phyloP scores from a whole-genome alignment of 30 jellyfish, hydroid and myxozoan species.

The Turritopsis rubra region DNA sequence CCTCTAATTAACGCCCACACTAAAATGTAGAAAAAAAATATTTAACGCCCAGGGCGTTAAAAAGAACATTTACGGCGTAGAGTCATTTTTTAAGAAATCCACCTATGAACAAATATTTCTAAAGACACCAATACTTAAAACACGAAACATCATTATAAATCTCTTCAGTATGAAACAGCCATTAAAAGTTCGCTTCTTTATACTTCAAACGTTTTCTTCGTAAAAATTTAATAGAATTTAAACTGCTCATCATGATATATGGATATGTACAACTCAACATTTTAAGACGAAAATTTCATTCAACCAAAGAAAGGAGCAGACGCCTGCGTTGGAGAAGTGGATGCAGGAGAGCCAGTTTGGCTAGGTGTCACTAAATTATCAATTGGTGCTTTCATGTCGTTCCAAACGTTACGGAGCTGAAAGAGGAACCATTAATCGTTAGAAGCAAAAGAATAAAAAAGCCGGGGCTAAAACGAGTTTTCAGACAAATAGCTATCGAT shows the following conservation, averaged over 20 bases:
- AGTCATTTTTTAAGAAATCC: no score
- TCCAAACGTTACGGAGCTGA: conserved; percentile 26
- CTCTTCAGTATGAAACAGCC: no score
- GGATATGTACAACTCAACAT: not conserved
- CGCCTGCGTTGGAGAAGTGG: conserved; percentile 15
- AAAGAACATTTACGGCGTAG: no score
- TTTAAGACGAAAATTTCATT: not conserved
- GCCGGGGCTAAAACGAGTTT: no score
- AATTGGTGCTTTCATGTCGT: conserved; percentile 26
- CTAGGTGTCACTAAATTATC: conserved; percentile 8
- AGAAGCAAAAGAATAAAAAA: no score
- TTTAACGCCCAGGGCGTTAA: no score
- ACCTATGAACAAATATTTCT: not conserved
- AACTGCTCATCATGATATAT: not conserved
- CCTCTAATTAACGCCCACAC: no score
- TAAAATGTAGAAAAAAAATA: no score
- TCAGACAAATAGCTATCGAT: no score
- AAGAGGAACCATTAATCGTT: not conserved
- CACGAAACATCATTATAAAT: not conserved
- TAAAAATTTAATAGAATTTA: no score
- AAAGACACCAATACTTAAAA: not conserved
- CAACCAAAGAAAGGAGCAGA: not conserved
- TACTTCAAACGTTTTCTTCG: not conserved
- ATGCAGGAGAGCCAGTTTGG: conserved; percentile 8
- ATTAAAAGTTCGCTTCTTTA: not conserved